Evolutionary conservation across 35 echinoderm and acorn worm species (phyloP), one percentile per base, ranked within the genome.

Genomic region (Apostichopus japonicus): DNA sequence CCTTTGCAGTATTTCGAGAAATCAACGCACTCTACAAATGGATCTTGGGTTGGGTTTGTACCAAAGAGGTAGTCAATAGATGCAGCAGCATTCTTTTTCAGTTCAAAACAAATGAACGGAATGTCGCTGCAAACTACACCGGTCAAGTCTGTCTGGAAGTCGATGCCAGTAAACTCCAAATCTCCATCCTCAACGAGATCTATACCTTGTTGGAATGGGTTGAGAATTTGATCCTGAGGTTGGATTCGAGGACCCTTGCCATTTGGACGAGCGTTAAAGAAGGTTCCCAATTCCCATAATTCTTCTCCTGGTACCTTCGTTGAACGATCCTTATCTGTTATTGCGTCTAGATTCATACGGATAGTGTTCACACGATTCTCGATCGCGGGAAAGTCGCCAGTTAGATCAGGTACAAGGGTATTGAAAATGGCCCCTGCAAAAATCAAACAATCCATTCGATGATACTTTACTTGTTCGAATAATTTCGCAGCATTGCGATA

Each of bases 281-380:
- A 99, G 22, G 92, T 63, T 51, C 77, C 82, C 78, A 99, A 61
- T 27, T 92, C 61, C 97, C 97, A 99, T 0, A 99, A 83, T 33
- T 88, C 57, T 5, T 19, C 72, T 6, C 97, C 97, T 4, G 86
- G 79, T 6, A 98, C 92, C 22, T 72, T 33, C 11, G 91, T 94
- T n/a, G 96, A 81, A 19, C 55, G 16, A 7, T 94, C 93, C 77
- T 87, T 86, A 23, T 92, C 58, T 10, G 77, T 86, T 22, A 95
- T 80, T 56, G 77, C 92, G 6, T 90, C 7, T 9, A 88, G 86
- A 70, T 95, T 54, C 23, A 91, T 22, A 54, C 86, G 17, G 15
- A 89, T 67, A 56, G 86, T 96, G 90, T 94, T 94, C 4, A 76
- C 56, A 52, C 53, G 77, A 77, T 94, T 73, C 63, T 96, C 95